Evolutionary conservation across 2,113 vertebrate species (phyloP).

Genomic region (Oryzias curvinotus): DNA sequence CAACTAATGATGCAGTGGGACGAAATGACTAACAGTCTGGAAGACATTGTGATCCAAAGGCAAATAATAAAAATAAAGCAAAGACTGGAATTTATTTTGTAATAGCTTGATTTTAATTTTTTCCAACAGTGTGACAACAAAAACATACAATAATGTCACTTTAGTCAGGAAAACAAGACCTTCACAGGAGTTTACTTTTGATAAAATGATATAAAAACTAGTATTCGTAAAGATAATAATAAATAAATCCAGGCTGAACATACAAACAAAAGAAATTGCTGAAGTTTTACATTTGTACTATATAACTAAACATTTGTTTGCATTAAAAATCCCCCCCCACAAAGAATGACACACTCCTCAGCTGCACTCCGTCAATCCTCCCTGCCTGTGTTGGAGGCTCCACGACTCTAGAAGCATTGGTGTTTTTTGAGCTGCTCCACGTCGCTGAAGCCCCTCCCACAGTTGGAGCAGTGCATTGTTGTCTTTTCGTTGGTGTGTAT

Average conservation of each 20-base stretch:
- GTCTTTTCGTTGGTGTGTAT: conserved; percentile 73
- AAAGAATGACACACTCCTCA: conserved; percentile 24
- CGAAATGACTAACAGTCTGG: conserved; percentile 62
- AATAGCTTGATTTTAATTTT: conserved; percentile 34
- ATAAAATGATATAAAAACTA: conserved; percentile 45
- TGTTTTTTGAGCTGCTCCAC: conserved; percentile 78
- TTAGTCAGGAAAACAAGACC: conserved; percentile 24
- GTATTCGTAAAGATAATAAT: conserved; percentile 21
- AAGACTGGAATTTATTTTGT: neutral
- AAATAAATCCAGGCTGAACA: conserved; percentile 55
- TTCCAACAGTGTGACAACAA: conserved; percentile 26
- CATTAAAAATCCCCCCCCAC: conserved; percentile 14
- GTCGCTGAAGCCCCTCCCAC: conserved; percentile 78
- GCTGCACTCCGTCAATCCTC: conserved; percentile 30
- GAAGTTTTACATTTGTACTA: neutral
- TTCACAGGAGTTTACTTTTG: conserved; percentile 34
- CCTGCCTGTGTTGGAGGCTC: no score
- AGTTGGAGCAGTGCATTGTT: conserved; percentile 78
- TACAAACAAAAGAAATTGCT: conserved; percentile 6
- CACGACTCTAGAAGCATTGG: conserved; percentile 69
- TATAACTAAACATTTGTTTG: neutral
- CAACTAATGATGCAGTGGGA: conserved; percentile 64
- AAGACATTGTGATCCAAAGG: conserved; percentile 58
- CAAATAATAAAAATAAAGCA: conserved; percentile 5
- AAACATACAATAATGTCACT: conserved; percentile 37